These are phyloP conservation scores for Ruditapes philippinarum DNA, from an alignment of 1,140 invertebrate genomes.

Conservation along the genomic window DNA sequence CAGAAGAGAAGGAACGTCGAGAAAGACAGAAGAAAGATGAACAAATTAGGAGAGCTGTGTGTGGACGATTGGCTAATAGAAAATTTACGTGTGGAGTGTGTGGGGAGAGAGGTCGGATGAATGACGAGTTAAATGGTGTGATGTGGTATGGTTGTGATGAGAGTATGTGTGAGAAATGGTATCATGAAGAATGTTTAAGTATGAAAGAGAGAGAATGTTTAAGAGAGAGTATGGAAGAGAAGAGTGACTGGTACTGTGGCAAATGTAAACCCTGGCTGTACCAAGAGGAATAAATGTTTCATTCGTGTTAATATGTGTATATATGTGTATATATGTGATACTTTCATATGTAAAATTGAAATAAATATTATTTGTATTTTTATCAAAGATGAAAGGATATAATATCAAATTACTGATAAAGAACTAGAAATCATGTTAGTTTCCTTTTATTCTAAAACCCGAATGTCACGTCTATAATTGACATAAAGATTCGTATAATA, in stretches of 20 bases:
- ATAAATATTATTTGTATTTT: too few relatives aligned
- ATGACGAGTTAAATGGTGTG: neutral
- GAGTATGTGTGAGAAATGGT: neutral
- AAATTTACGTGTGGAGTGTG: constrained; percentile 21
- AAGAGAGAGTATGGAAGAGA: neutral
- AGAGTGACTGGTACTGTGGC: neutral
- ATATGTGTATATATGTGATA: too few relatives aligned
- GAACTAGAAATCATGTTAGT: too few relatives aligned
- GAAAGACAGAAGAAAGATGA: neutral
- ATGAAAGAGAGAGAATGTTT: neutral
- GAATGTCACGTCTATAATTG: too few relatives aligned
- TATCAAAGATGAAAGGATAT: too few relatives aligned
- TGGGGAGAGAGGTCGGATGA: neutral
- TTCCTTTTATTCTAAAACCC: too few relatives aligned
- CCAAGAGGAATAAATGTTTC: neutral
- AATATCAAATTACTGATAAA: too few relatives aligned
- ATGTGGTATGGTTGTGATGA: constrained; percentile 21
- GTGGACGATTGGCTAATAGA: neutral
- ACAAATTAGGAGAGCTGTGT: neutral
- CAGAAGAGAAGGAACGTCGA: neutral
- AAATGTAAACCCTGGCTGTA: neutral
- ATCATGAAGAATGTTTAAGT: constrained; percentile 10
- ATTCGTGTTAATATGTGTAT: too few relatives aligned
- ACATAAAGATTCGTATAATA: too few relatives aligned
- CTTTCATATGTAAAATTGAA: too few relatives aligned